Evolutionary conservation across 2,113 vertebrate genomes (phyloP).

Genomic region (Clarias magur): DNA sequence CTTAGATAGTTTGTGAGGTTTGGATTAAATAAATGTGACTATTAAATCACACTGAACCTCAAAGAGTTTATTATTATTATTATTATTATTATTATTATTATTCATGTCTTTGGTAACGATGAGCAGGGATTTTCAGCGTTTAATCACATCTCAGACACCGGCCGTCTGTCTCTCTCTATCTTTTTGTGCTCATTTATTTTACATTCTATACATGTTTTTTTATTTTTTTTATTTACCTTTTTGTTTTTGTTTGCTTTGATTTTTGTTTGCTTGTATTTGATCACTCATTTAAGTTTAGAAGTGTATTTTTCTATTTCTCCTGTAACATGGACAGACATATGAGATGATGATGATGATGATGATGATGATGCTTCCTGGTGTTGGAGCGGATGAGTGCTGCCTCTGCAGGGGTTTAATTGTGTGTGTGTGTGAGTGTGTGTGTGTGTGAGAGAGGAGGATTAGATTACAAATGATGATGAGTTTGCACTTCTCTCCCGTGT

Average conservation of each 20-base stretch:
- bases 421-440: conserved; percentile 40
- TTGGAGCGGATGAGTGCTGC: no score
- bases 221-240: background rate
- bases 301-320: background rate
- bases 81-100: no score
- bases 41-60: background rate
- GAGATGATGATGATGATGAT: background rate
- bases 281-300: background rate
- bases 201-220: background rate
- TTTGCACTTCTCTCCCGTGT: no score
- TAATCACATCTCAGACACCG: no score
- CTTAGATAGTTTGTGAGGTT: background rate
- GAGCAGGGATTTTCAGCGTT: no score
- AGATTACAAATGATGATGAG: no score
- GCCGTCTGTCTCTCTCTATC: no score
- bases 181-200: no score
- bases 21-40: background rate
- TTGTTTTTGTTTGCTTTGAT: background rate
- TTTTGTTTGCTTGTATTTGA: background rate
- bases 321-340: background rate
- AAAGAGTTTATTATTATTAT: no score
- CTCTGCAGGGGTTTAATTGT: background rate
- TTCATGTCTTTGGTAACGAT: no score
- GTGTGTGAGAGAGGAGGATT: conserved; percentile 51
- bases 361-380: background rate